Evolutionary conservation across 2,113 vertebrate species (phyloP).

Genomic region (Brachionichthys hirsutus): DNA sequence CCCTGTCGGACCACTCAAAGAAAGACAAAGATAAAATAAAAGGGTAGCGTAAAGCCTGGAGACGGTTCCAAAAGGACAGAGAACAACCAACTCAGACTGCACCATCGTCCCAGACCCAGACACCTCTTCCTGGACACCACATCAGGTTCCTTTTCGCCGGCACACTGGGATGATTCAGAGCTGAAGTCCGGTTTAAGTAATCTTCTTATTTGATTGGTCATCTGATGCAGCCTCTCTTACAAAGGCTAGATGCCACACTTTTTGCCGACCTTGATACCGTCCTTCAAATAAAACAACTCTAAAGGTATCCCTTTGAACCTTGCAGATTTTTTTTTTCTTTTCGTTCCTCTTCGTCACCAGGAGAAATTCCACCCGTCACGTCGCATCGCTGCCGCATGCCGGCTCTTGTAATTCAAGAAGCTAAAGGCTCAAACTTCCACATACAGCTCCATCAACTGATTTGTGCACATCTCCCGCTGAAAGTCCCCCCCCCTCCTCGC

Average conservation of each 20-base stretch:
- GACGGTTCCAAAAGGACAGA: background rate
- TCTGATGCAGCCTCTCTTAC: no score
- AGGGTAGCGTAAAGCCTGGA: no score
- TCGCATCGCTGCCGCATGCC: slow-evolving; percentile 76
- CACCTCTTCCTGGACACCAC: no score
- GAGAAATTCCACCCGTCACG: slow-evolving; percentile 62
- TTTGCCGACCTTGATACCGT: no score
- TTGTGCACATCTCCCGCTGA: slow-evolving; percentile 19
- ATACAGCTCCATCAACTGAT: slow-evolving; percentile 66
- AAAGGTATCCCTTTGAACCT: no score
- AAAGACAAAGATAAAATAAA: no score
- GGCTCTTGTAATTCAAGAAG: slow-evolving; percentile 69
- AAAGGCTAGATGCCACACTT: no score
- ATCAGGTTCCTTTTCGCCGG: no score
- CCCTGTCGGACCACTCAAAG: background rate
- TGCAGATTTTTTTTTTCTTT: slow-evolving; percentile 3
- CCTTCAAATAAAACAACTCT: no score
- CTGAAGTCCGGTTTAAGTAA: no score
- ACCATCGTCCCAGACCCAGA: background rate
- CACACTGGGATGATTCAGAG: no score
- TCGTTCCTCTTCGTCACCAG: slow-evolving; percentile 1
- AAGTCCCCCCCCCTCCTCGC: background rate
- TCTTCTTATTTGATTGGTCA: no score
- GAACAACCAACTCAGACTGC: background rate
- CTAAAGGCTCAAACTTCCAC: slow-evolving; percentile 67